Percentiles rank a stretch among this genome's conserved stretches.
Evolutionary conservation across 2,888 invertebrate species (phyloP).

Genomic region (Coecobrya sp.): DNA sequence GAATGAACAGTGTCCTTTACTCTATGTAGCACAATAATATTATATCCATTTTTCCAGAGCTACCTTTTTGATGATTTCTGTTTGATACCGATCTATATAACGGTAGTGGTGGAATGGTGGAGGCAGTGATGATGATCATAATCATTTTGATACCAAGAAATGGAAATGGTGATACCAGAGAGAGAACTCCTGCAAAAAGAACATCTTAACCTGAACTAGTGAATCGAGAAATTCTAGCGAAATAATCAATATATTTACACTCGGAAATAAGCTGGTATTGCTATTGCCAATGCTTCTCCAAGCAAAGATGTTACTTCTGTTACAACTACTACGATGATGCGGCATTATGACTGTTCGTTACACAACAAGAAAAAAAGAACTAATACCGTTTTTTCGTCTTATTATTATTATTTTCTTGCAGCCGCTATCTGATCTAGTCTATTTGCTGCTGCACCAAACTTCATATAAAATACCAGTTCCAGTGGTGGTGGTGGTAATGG

Average conservation of each 20-base stretch:
- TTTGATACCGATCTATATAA: conserved; percentile 69
- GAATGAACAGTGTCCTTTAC: neutral
- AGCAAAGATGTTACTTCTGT: conserved; percentile 52
- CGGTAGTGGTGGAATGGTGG: conserved; percentile 44
- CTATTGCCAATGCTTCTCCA: conserved; percentile 10
- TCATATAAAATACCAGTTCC: conserved; percentile 51
- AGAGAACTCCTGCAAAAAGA: conserved; percentile 29
- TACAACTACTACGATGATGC: neutral
- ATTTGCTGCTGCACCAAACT: conserved; percentile 38
- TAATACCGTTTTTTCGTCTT: conserved; percentile 38
- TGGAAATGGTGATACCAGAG: neutral
- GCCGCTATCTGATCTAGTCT: conserved; percentile 13
- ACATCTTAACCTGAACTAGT: conserved; percentile 43
- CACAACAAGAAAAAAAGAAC: conserved; percentile 21
- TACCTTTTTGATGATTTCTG: conserved; percentile 75
- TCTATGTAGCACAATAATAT: neutral
- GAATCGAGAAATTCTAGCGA: conserved; percentile 66
- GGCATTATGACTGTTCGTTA: conserved; percentile 14
- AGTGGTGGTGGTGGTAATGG: conserved; percentile 52
- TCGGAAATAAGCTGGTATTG: conserved; percentile 67
- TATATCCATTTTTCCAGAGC: conserved; percentile 5
- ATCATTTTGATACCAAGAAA: conserved; percentile 66
- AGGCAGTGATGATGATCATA: conserved; percentile 2
- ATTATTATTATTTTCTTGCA: conserved; percentile 48
- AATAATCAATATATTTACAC: conserved; percentile 80